Percentiles rank a stretch among this genome's conserved stretches.
These are phyloP conservation scores for Rhea pennata DNA, from an alignment of 2,113 vertebrate genomes.

Conservation along the genomic window DNA sequence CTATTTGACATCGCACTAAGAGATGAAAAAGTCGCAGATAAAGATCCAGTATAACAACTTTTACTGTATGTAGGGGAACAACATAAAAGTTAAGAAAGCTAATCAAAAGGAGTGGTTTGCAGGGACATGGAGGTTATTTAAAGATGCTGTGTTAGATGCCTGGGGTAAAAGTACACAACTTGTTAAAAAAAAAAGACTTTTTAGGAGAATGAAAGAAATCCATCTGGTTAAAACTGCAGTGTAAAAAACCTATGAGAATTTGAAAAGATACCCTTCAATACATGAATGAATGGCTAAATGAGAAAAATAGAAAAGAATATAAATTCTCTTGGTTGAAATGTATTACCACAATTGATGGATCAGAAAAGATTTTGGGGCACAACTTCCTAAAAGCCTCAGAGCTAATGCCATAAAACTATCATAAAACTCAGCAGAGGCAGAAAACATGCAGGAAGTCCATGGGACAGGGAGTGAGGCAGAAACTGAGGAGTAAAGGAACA, in stretches of 20 bases:
- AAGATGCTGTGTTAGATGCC: background rate
- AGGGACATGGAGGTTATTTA: background rate
- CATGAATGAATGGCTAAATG: background rate
- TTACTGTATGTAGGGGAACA: background rate
- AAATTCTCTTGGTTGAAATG: background rate
- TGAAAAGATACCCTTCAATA: background rate
- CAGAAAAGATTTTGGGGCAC: rapidly evolving
- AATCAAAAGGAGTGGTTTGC: background rate
- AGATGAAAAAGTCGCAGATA: background rate
- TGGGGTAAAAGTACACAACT: background rate
- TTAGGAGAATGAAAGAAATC: background rate
- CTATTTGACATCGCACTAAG: background rate
- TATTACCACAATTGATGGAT: background rate
- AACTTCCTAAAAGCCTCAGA: background rate
- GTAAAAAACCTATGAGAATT: background rate
- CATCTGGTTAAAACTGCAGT: background rate
- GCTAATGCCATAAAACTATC: background rate
- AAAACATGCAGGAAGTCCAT: rapidly evolving
- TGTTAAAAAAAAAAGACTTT: background rate
- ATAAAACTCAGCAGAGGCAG: background rate
- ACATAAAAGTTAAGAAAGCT: background rate
- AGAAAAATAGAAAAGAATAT: background rate
- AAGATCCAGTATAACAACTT: background rate
- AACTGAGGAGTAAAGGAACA: rapidly evolving
- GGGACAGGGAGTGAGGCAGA: background rate